Evolutionary conservation across 2,888 invertebrate genomes (phyloP).

Genomic region (Sympetrum striolatum): DNA sequence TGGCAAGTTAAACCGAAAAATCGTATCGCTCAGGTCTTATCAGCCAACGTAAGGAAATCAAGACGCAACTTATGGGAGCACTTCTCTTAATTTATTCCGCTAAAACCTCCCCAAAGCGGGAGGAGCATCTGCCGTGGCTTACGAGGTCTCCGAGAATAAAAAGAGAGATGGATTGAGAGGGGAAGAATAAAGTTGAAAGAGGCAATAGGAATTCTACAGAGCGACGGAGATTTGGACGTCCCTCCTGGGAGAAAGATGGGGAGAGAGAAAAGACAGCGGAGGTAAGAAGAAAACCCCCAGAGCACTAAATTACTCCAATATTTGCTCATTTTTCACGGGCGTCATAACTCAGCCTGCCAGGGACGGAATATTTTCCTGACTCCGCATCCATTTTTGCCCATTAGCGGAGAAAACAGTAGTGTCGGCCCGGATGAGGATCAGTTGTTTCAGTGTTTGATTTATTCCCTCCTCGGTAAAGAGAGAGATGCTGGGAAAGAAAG

Average conservation of each 20-base stretch:
- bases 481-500: not conserved
- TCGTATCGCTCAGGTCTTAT: too few species aligned
- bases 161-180: not conserved
- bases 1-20: too few species aligned
- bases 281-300: not conserved
- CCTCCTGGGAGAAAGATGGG: not conserved
- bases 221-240: slow-evolving; percentile 25
- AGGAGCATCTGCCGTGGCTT: not conserved
- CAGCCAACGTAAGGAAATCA: too few species aligned
- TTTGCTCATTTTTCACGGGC: slow-evolving; percentile 39
- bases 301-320: slow-evolving; percentile 39
- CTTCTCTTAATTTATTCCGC: too few species aligned
- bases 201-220: slow-evolving; percentile 28
- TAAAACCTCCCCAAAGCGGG: not conserved
- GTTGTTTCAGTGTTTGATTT: slow-evolving; percentile 41
- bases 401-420: slow-evolving; percentile 31
- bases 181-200: slow-evolving; percentile 31
- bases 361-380: slow-evolving; percentile 15
- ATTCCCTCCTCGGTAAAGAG: slow-evolving; percentile 16
- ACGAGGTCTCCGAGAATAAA: not conserved
- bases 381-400: slow-evolving; percentile 6
- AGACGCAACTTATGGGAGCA: too few species aligned
- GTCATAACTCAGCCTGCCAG: slow-evolving; percentile 35
- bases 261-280: not conserved
- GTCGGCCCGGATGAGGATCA: slow-evolving; percentile 33